Evolutionary conservation across 2,113 vertebrate species (phyloP), one percentile per base, ranked within the genome.

Genomic region (Hiodon tergisus): DNA sequence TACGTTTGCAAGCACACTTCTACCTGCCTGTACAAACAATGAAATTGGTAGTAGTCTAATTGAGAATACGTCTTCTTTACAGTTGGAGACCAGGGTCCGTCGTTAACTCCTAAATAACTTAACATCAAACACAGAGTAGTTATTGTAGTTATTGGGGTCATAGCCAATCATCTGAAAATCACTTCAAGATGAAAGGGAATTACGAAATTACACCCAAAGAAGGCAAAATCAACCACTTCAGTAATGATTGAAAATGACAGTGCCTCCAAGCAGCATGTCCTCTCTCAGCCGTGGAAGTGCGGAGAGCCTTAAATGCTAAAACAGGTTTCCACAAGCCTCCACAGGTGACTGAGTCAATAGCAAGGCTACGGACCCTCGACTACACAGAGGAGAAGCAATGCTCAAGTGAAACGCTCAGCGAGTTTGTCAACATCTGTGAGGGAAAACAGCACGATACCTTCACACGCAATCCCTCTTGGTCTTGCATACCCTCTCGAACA

Each of bases 401-500:
- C 57, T 13, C 17, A 51, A 58, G n/a, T 51, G 47, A 50, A 71
- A 48, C 50, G 11, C 61, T 50, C 58, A 72, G 11, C 11, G 16
- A 17, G 31, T 67, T 66, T 58, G 54, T 68, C 55, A 75, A 31
- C 8, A 52, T 4, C n/a, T 61, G 4, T 6, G 9, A 47, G 13
- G 14, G 51, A 51, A 8, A 9, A 59, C 2, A 10, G 3, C 14
- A 17, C 2, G 59, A 85, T 71, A 93, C 92, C 91, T 91, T 93
- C 91, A 86, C 91, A 93, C 68, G 79, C 79, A 69, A 89, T 69
- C 52, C 90, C 91, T 62, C 85, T 91, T 50, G 90, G 85, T 83
- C 89, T 88, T 60, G 91, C 88, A 80, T 88, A 91, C 77, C 91
- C 92, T 86, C 86, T 86, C 46, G 88, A 86, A 78, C 91, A 93